These are phyloP conservation scores for Habroteleia sp. DNA, from an alignment of 2,888 invertebrate species.

Conservation along the genomic window DNA sequence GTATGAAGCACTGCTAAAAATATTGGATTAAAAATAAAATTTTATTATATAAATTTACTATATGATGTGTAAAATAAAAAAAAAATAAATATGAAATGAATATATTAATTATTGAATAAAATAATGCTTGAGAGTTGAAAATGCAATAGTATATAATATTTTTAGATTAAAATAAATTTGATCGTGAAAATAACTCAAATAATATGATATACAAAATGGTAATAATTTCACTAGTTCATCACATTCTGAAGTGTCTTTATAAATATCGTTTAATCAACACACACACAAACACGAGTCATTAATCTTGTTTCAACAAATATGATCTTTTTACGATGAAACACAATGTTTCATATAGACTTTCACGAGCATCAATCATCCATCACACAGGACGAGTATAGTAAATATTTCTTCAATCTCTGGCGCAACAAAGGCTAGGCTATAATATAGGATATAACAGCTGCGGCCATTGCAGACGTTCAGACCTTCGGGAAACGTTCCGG, in stretches of 20 bases:
- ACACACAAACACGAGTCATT: constrained; percentile 45
- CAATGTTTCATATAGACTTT: constrained; percentile 46
- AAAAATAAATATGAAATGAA: too few relatives aligned
- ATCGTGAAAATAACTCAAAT: constrained; percentile 3
- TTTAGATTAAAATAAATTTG: not conserved
- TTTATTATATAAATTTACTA: too few relatives aligned
- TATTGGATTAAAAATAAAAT: too few relatives aligned
- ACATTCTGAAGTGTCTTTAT: constrained; percentile 35
- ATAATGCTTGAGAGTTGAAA: too few relatives aligned
- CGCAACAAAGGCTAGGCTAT: constrained; percentile 55
- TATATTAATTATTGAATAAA: too few relatives aligned
- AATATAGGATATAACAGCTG: constrained; percentile 56
- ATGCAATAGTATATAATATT: too few relatives aligned
- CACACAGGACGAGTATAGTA: constrained; percentile 54
- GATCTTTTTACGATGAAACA: constrained; percentile 51
- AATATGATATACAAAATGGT: constrained; percentile 11
- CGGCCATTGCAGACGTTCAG: constrained; percentile 49
- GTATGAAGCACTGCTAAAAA: too few relatives aligned
- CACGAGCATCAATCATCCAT: constrained; percentile 53
- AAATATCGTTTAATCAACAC: constrained; percentile 40
- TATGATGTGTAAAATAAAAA: too few relatives aligned
- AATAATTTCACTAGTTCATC: constrained; percentile 23
- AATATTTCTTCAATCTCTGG: constrained; percentile 57
- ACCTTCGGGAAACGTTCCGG: constrained; percentile 37
- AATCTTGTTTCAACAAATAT: constrained; percentile 49